Base-by-base conservation (phyloP, 2,113 vertebrate genomes). In the Leptocoma aspasia region DNA sequence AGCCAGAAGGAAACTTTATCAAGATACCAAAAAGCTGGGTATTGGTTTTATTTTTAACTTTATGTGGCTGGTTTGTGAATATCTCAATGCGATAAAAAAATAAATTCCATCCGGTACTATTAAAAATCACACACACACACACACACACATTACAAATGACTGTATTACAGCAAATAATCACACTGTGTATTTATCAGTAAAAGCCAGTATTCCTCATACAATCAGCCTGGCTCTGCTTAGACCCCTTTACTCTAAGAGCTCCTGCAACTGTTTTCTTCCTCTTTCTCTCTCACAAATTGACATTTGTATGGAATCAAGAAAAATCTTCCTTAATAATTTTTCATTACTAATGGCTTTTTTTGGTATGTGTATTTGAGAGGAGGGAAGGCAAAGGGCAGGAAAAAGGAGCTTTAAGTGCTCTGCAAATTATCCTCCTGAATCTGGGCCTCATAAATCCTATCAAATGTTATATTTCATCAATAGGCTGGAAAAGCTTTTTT, bases 401-500 rank as follows among this genome's bases (percentile, higher is more conserved):
- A 97, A 98, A 98, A 97, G 96, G 89, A 95, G 97, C 97, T 98
- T 97, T 98, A 98, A 98, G 98, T 98, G 98, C 97, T 98, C 97
- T 97, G 98, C 98, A 98, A 98, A 98, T 98, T 97, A 98, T 98
- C 97, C 97, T 97, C 96, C 95, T 97, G 97, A 98, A 98, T 97
- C 98, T 97, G 94, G 96, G 95, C 95, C 96, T 97, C 97, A 98
- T 98, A 98, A 98, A 98, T 98, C 97, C 97, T 94, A 97, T 97
- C 97, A 98, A 98, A 98, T 96, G 97, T 97, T 98, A 97, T 97
- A 98, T 98, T 98, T 98, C 98, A 98, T 98, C 98, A 98, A 98
- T 96, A 97, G 97, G 94, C 97, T 98, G 84, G 94, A 96, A 98
- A 97, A 97, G 98, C 97, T 97, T 98, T 98, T 97, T 97, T 97